Evolutionary conservation across 1,140 invertebrate species (phyloP).

Genomic region (Drosophila arawakana): DNA sequence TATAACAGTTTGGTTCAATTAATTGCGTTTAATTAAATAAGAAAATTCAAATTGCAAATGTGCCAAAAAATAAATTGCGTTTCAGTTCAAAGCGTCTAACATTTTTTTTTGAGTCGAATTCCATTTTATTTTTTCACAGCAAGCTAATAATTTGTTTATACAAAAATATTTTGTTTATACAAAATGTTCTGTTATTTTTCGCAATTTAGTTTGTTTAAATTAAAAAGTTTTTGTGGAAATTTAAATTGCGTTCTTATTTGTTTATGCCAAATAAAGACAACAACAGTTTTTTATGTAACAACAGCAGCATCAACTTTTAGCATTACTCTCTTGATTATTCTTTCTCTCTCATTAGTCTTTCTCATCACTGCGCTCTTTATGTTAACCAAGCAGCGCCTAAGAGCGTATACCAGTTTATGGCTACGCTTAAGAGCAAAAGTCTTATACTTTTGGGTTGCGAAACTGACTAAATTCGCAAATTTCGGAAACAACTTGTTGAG

Average conservation of each 20-base stretch:
- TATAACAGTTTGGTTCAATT: slow-evolving; percentile 35
- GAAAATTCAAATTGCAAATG: neutral
- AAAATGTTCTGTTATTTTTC: too few species aligned
- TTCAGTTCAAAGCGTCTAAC: too few species aligned
- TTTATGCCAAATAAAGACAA: slow-evolving; percentile 9
- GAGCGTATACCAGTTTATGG: slow-evolving; percentile 40
- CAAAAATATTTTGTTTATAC: too few species aligned
- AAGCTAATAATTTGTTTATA: too few species aligned
- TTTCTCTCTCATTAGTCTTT: too few species aligned
- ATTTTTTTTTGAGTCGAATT: too few species aligned
- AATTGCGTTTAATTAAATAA: slow-evolving; percentile 21
- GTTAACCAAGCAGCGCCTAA: too few species aligned
- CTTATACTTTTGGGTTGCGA: slow-evolving; percentile 48
- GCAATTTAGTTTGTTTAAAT: neutral
- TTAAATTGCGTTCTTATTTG: neutral
- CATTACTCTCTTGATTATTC: slow-evolving; percentile 1
- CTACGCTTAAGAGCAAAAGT: slow-evolving; percentile 35
- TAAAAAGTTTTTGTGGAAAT: neutral
- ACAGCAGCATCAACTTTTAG: slow-evolving; percentile 17
- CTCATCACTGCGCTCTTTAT: too few species aligned
- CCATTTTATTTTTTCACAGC: too few species aligned
- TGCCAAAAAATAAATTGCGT: neutral
- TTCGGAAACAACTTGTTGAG: slow-evolving; percentile 72
- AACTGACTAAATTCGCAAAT: slow-evolving; percentile 42
- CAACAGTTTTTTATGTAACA: slow-evolving; percentile 3